These are phyloP conservation scores for Macrophya annulata DNA, from an alignment of 2,888 invertebrate species.

Conservation along the genomic window DNA sequence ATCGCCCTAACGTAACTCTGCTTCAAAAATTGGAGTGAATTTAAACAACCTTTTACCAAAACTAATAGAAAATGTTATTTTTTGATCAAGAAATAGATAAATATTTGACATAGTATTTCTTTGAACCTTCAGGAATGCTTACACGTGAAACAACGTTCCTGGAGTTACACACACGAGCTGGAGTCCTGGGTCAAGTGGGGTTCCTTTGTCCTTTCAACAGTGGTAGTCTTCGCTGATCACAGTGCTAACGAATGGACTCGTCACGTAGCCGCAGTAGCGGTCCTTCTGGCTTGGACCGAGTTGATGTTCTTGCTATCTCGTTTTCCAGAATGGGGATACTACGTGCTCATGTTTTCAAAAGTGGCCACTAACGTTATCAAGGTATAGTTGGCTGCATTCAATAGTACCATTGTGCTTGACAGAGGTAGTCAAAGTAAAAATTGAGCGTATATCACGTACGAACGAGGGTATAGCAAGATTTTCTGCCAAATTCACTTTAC, in stretches of 20 bases:
- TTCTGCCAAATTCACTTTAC: constrained; percentile 18
- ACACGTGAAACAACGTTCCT: constrained; percentile 81
- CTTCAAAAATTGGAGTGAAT: neutral
- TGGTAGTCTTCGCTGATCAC: constrained; percentile 78
- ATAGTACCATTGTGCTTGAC: neutral
- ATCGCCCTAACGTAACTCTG: neutral
- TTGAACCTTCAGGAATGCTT: constrained; percentile 80
- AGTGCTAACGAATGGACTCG: constrained; percentile 79
- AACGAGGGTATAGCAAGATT: neutral
- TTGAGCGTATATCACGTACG: neutral
- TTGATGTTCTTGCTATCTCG: constrained; percentile 83
- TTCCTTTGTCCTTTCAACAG: constrained; percentile 79
- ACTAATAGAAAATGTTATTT: neutral
- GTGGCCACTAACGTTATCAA: constrained; percentile 82
- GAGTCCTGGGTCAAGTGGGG: constrained; percentile 83
- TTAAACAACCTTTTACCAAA: neutral
- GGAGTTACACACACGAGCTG: constrained; percentile 81
- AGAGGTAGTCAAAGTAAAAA: neutral
- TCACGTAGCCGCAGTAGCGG: constrained; percentile 81
- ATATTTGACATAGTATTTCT: neutral
- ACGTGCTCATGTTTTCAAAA: constrained; percentile 84
- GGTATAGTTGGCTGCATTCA: constrained; percentile 70
- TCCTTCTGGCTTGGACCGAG: constrained; percentile 82
- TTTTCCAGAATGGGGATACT: constrained; percentile 83
- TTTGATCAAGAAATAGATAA: neutral